Evolutionary conservation across 2,888 invertebrate species (phyloP), one percentile per base, ranked within the genome.

Genomic region (Morpho deidamia): DNA sequence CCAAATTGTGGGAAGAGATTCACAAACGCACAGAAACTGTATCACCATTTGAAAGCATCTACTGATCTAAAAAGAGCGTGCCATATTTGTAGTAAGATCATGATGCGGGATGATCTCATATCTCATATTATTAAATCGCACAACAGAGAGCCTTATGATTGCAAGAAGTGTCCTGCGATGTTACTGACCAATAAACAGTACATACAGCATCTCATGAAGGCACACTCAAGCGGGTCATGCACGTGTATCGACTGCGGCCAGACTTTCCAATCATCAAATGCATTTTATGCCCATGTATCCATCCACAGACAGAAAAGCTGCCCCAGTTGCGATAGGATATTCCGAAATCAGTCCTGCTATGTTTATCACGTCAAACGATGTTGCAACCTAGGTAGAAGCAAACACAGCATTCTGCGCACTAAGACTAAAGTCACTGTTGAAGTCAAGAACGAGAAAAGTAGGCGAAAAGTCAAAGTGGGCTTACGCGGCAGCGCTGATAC

Each of bases 201-300:
- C 49, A 60, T 58, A 2, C 53, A 59, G 7, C 87, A 88, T 60
- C 47, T 73, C 32, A 23, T 56, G 0, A 70, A 68, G 47, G 76
- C 74, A 0, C 87, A 87, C 53, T 54, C 69, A 0, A 61, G 63
- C 0, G 79, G 83, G 0, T 65, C 66, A 0, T 74, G 73, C 38
- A 76, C 72, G 0, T 87, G 87, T 59, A 78, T 78, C 0, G 86
- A 86, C 32, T 88, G 87, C 42, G 84, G 86, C 0, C 70, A 76
- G 0, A 78, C 63, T 10, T 87, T 86, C 51, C 66, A 71, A 35
- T 72, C 74, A 0, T 23, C 57, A 1, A 69, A 74, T 0, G 84
- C 78, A 0, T 81, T 72, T 35, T 64, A 74, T 9, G 83, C 85
- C 3, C 87, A 86, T 49, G 53, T 74, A 0, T 70, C 78, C 0